Conservation (phyloP, 2,797 vertebrate species). For the Heteromormyrus szaboi region DNA sequence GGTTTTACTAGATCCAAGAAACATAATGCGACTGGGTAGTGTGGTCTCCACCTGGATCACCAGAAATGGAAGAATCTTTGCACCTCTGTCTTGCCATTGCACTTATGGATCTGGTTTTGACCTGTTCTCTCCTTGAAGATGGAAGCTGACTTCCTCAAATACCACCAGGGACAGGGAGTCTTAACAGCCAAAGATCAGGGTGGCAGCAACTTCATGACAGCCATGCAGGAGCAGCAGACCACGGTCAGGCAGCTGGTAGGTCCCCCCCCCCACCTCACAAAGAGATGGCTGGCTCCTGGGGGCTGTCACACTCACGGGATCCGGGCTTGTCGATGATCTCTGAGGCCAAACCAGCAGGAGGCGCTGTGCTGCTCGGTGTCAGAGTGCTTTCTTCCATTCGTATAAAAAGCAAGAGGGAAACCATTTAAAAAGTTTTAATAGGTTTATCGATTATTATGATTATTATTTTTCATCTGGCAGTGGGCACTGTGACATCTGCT, state of each 20-base stretch:
- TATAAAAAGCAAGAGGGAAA: too few species aligned
- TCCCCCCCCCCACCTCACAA: neutral
- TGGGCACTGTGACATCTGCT: too few species aligned
- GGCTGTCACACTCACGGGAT: too few species aligned
- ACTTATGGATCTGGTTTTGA: neutral
- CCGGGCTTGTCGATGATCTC: too few species aligned
- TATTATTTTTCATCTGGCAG: too few species aligned
- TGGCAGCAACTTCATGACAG: conserved; percentile 45
- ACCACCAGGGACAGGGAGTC: conserved; percentile 49
- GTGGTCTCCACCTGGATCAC: neutral
- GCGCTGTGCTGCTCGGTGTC: too few species aligned
- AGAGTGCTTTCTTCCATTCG: too few species aligned
- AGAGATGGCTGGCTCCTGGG: too few species aligned
- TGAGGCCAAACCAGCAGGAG: too few species aligned
- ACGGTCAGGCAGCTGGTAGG: conserved; percentile 70
- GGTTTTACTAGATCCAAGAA: neutral
- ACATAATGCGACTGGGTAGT: neutral
- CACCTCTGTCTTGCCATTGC: neutral
- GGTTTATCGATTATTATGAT: too few species aligned
- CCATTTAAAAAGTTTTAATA: too few species aligned
- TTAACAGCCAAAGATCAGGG: conserved; percentile 46
- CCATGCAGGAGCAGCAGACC: conserved; percentile 69
- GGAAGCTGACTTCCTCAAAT: conserved; percentile 48
- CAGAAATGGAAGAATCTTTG: neutral
- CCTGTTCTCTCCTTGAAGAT: conserved; percentile 42